Conservation (phyloP, 2,113 vertebrate genomes). For the Alces alces region DNA sequence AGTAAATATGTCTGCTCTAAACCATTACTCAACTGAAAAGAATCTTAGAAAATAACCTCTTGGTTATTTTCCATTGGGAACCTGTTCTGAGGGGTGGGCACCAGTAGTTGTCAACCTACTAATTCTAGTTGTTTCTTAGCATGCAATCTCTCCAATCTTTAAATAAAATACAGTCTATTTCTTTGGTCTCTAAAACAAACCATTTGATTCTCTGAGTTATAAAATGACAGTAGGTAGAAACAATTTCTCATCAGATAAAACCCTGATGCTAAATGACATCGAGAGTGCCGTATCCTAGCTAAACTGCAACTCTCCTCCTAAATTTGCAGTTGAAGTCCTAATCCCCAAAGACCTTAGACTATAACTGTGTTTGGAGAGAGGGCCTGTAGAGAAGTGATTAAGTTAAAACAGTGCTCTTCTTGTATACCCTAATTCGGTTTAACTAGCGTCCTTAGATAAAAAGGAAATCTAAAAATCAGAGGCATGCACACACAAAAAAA, state of each 20-base stretch:
- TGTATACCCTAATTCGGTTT: background rate
- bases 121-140: background rate
- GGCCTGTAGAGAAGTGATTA: background rate
- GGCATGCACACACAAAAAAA: background rate
- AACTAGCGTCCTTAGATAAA: background rate
- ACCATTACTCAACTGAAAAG: background rate
- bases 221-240: background rate
- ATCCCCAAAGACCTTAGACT: background rate
- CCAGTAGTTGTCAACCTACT: background rate
- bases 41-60: background rate
- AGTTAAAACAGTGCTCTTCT: background rate
- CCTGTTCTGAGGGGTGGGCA: background rate
- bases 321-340: background rate
- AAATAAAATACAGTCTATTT: background rate
- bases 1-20: background rate
- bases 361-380: background rate
- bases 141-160: background rate
- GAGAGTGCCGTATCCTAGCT: background rate
- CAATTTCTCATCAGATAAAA: background rate
- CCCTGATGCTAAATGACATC: background rate
- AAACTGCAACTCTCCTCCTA: background rate
- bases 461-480: background rate
- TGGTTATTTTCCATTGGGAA: background rate
- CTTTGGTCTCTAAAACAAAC: background rate
- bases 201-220: background rate